These are phyloP conservation scores for Aurelia sp. DNA, from an alignment of 30 jellyfish, hydroid and myxozoan species.

Conservation along the genomic window DNA sequence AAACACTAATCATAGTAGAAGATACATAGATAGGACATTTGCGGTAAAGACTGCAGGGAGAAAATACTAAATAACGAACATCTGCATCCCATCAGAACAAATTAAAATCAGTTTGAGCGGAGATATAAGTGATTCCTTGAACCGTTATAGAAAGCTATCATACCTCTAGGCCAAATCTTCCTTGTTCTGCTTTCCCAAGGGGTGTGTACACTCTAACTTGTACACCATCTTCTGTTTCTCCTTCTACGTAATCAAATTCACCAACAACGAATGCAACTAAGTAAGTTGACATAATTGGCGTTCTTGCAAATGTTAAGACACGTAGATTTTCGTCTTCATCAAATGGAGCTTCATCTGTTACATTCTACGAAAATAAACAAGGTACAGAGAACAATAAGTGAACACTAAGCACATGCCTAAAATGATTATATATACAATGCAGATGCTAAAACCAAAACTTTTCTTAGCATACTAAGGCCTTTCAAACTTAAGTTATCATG, in stretches of 20 bases:
- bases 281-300: constrained; percentile 97
- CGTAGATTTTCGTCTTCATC: constrained; percentile 66
- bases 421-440: no score
- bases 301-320: constrained; percentile 77
- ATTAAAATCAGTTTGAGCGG: no score
- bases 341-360: constrained; percentile 46
- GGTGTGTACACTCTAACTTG: constrained; percentile 94
- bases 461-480: no score
- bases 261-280: constrained; percentile 97
- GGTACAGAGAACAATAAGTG: background rate
- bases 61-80: no score
- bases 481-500: no score
- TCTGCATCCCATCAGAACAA: no score
- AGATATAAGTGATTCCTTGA: background rate
- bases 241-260: constrained; percentile 94
- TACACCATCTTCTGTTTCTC: constrained; percentile 84
- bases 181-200: constrained; percentile 94
- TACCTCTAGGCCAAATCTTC: constrained; percentile 94
- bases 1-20: no score
- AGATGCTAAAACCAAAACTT: no score
- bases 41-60: no score
- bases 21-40: no score
- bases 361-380: constrained; percentile 42
- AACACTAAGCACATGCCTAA: no score
- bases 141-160: background rate